These are phyloP conservation scores for Antedon bifida DNA, from an alignment of 35 echinoderm and acorn worm species.

Conservation along the genomic window DNA sequence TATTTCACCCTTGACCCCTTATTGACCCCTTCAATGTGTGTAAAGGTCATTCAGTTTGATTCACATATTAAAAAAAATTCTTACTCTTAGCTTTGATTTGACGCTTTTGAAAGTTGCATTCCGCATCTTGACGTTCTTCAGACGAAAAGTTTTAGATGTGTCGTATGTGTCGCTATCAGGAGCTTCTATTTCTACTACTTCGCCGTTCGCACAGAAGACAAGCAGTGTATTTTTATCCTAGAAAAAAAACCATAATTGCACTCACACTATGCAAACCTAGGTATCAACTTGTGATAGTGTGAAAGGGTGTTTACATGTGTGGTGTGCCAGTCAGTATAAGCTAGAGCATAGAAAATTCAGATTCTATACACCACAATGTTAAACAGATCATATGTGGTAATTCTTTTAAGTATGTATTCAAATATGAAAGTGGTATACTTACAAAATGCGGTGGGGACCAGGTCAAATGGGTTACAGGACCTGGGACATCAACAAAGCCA, in stretches of 20 bases:
- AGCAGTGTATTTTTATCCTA: slow-evolving; percentile 79
- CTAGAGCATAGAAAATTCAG: no score
- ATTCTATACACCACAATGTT: no score
- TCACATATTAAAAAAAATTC: no score
- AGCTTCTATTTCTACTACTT: slow-evolving; percentile 67
- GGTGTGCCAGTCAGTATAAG: no score
- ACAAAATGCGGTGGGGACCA: slow-evolving; percentile 89
- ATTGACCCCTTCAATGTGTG: no score
- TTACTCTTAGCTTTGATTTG: slow-evolving; percentile 82
- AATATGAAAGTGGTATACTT: slow-evolving; percentile 21
- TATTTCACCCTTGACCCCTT: no score
- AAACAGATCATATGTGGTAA: no score
- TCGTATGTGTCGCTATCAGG: slow-evolving; percentile 72
- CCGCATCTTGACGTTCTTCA: slow-evolving; percentile 41
- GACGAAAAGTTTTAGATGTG: slow-evolving; percentile 73
- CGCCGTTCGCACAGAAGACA: slow-evolving; percentile 62
- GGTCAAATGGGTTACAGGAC: slow-evolving; percentile 61
- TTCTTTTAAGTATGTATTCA: no score
- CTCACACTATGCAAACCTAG: not conserved
- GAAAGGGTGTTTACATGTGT: no score
- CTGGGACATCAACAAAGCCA: slow-evolving; percentile 65
- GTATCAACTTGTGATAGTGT: no score
- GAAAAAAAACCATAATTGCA: not conserved
- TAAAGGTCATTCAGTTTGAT: no score
- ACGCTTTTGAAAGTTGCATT: slow-evolving; percentile 65